Base-by-base conservation (phyloP, 2,888 invertebrate genomes). In the Hirtodrosophila trivittata region DNA sequence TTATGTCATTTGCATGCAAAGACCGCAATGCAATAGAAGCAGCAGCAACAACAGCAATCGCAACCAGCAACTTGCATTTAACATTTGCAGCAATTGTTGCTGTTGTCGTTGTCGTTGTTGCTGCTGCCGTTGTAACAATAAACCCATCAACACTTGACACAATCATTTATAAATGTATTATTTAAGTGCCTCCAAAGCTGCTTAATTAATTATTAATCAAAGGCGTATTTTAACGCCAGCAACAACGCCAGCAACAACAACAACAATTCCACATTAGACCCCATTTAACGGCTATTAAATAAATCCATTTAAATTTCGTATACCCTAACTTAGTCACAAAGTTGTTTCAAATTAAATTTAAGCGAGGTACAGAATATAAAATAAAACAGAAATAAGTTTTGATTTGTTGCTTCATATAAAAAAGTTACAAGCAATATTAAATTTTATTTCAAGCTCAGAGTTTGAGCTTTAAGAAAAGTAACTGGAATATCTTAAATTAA, bases 131-230 rank as follows among this genome's bases (percentile, higher is more conserved):
- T 63, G 73, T 59, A 62, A 75, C 76, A 69, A 80, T 86, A 83
- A 85, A 85, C 69, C 60, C 77, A 85, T 82, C 82, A 82, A 83
- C 82, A 82, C 82, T 82, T 82, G 86, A 77, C 86, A 86, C 77
- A 86, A 75, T 75, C 83, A 80, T 63, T 82, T 83, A 83, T 70
- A 75, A 83, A 83, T 80, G 77, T 73, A 77, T 82, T 85, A 68
- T 74, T 67, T 68, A 72, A 71, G 62, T 62, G 70, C 39, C 58
- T 46, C 39, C 62, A 56, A 73, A 76, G 68, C 66, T 13, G 60
- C 74, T 67, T 78, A 85, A 83, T 82, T 85, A 77, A 83, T 85
- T 78, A 85, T 68, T 76, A 68, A 85, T 77, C 75, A 76, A 67
- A 72, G 73, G 73, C 85, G 64, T 70, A 59, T 75, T 66, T 81